Base-by-base conservation (phyloP, 2,888 invertebrate species). In the Cataglyphis livida region DNA sequence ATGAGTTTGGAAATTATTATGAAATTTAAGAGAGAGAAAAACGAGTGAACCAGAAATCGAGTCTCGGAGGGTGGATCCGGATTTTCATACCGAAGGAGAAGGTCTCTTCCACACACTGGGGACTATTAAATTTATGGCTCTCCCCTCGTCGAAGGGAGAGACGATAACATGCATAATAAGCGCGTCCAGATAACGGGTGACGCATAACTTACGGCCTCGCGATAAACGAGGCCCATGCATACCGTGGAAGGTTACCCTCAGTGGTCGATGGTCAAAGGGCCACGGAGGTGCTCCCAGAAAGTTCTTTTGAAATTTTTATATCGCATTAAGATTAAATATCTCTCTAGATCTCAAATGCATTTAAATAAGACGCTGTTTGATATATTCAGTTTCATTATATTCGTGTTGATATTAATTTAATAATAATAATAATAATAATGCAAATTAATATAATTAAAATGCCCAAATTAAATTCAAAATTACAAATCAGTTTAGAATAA, bases 111-210 rank as follows among this genome's bases (percentile, higher is more conserved):
- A 59, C 83, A 78, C 78, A 78, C 83, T 82, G 65, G 81, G 66
- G 86, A 81, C 87, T 90, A 89, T 90, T 90, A 88, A 92, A 92
- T 92, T 92, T 91, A 92, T 92, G 90, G 83, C 89, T 90, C 87
- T 91, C 90, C 85, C 86, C 86, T 88, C 84, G 86, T 83, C 83
- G 88, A 85, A 87, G 83, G 85, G 84, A 54, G 84, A 84, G 86
- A 89, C 87, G 93, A 92, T 93, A 93, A 92, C 89, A 86, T 79
- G 88, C 82, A 89, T 91, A 91, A 91, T 91, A 91, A 92, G 88
- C 90, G 82, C 84, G 82, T 64, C 74, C 82, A 90, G 91, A 92
- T 92, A 92, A 91, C 88, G 90, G 86, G 84, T 86, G 89, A 84
- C 88, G 86, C 85, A 83, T 89, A 90, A 92, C 87, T 92, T 91